Conservation (phyloP, 1,140 invertebrate genomes). For the Coelopa frigida region DNA sequence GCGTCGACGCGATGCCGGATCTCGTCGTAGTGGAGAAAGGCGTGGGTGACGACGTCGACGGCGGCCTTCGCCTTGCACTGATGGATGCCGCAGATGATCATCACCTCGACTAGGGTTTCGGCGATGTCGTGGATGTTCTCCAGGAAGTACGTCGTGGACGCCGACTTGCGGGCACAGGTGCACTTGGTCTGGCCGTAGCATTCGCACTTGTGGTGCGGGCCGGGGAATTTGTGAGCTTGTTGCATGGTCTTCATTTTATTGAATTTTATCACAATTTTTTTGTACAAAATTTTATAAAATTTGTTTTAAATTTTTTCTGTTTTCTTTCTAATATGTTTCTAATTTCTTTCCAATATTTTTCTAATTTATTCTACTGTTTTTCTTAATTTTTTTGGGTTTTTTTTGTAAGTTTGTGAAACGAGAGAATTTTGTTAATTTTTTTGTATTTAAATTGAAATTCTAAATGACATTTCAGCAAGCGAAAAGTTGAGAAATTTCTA, state of each 20-base stretch:
- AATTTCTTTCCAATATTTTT: no score
- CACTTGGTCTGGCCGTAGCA: conserved; percentile 11
- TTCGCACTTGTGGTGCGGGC: conserved; percentile 11
- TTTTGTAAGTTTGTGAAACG: no score
- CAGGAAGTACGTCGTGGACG: not conserved
- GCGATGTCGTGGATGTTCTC: conserved; percentile 12
- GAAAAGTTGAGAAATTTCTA: no score
- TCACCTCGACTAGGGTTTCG: conserved; percentile 16
- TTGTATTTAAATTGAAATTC: no score
- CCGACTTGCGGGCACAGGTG: conserved; percentile 6
- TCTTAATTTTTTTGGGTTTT: no score
- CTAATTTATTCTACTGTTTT: no score
- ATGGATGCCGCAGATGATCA: conserved; percentile 27
- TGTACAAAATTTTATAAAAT: not conserved
- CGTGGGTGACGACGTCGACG: conserved; percentile 16
- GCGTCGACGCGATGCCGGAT: conserved; percentile 21
- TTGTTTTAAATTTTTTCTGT: conserved; percentile 4
- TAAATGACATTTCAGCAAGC: no score
- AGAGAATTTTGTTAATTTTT: no score
- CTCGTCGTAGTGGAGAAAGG: conserved; percentile 30
- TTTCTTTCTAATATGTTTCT: conserved; percentile 5
- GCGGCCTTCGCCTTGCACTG: conserved; percentile 22
- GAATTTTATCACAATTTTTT: not conserved
- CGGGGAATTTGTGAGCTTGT: conserved; percentile 11
- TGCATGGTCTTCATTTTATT: not conserved